Conservation (phyloP, 2,888 invertebrate genomes). For the Tillus elongatus region DNA sequence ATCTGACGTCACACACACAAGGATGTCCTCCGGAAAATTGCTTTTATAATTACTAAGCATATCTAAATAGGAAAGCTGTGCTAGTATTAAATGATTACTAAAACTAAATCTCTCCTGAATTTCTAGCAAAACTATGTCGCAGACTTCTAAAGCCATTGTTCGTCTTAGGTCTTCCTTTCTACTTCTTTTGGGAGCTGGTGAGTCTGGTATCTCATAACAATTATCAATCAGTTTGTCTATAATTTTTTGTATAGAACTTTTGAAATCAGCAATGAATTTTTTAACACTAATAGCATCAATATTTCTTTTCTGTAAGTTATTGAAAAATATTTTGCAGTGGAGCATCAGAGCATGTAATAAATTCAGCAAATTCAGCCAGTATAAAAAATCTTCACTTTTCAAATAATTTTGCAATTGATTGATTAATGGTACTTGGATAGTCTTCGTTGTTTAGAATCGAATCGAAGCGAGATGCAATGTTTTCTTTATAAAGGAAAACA, state of each 20-base stretch:
- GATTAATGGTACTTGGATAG: slow-evolving; percentile 8
- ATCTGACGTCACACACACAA: too few species aligned
- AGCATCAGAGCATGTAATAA: slow-evolving; percentile 12
- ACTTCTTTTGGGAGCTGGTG: slow-evolving; percentile 6
- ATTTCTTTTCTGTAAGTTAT: slow-evolving; percentile 1
- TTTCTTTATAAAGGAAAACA: slow-evolving; percentile 2
- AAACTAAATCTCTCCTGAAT: slow-evolving; percentile 9
- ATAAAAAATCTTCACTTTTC: slow-evolving; percentile 12
- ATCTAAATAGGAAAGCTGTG: slow-evolving; percentile 5
- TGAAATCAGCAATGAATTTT: slow-evolving; percentile 10
- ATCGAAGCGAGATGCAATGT: slow-evolving; percentile 7
- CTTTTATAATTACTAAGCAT: slow-evolving; percentile 3
- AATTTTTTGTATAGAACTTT: slow-evolving; percentile 10
- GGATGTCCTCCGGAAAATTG: background rate
- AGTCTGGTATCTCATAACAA: background rate
- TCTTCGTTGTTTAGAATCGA: slow-evolving; percentile 3
- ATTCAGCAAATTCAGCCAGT: slow-evolving; percentile 13
- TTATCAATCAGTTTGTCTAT: slow-evolving; percentile 4
- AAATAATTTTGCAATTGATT: slow-evolving; percentile 6
- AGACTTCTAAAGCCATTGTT: slow-evolving; percentile 9
- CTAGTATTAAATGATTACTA: slow-evolving; percentile 11
- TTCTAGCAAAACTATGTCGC: slow-evolving; percentile 11
- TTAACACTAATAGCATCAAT: slow-evolving; percentile 7
- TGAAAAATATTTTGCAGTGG: slow-evolving; percentile 9
- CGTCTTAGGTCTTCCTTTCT: slow-evolving; percentile 9